phyloP scores from a whole-genome alignment of 2,888 invertebrate genomes.

The Drosophila siamana region DNA sequence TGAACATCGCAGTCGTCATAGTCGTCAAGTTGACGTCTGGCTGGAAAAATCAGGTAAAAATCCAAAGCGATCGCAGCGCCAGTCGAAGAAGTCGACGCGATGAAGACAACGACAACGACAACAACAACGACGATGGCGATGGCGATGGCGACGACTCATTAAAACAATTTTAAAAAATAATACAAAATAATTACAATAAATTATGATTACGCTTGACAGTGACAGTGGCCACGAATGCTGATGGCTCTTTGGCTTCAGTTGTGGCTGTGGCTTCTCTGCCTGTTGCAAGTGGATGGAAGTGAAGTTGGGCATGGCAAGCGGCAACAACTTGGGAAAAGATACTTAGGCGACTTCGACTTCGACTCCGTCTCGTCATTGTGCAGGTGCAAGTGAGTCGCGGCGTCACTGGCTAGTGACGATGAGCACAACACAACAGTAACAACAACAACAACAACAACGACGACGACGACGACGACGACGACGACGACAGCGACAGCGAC shows the following conservation, averaged over 20 bases:
- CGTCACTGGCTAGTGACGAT: slow-evolving; percentile 64
- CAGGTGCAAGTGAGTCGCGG: slow-evolving; percentile 68
- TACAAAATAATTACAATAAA: slow-evolving; percentile 83
- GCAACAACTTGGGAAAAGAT: slow-evolving; percentile 54
- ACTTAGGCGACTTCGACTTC: slow-evolving; percentile 43
- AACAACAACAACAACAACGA: slow-evolving; percentile 30
- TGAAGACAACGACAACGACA: slow-evolving; percentile 15
- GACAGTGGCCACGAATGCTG: slow-evolving; percentile 72
- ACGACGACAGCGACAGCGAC: slow-evolving; percentile 42
- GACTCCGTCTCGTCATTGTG: slow-evolving; percentile 48
- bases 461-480: slow-evolving; percentile 15
- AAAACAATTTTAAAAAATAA: slow-evolving; percentile 82
- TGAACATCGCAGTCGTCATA: slow-evolving; percentile 52
- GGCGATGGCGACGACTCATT: slow-evolving; percentile 70
- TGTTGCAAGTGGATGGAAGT: slow-evolving; percentile 54
- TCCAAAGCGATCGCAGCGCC: slow-evolving; percentile 63
- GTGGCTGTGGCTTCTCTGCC: slow-evolving; percentile 27
- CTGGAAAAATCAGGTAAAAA: slow-evolving; percentile 62
- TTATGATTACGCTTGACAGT: slow-evolving; percentile 83
- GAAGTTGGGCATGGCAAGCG: slow-evolving; percentile 55
- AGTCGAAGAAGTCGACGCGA: slow-evolving; percentile 39
- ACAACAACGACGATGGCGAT: slow-evolving; percentile 24
- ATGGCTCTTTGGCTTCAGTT: slow-evolving; percentile 48
- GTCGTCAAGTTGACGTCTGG: slow-evolving; percentile 8
- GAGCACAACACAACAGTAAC: slow-evolving; percentile 55